Evolutionary conservation across 1,140 invertebrate species (phyloP), one percentile per base, ranked within the genome.

Genomic region (Berghia stephanieae): DNA sequence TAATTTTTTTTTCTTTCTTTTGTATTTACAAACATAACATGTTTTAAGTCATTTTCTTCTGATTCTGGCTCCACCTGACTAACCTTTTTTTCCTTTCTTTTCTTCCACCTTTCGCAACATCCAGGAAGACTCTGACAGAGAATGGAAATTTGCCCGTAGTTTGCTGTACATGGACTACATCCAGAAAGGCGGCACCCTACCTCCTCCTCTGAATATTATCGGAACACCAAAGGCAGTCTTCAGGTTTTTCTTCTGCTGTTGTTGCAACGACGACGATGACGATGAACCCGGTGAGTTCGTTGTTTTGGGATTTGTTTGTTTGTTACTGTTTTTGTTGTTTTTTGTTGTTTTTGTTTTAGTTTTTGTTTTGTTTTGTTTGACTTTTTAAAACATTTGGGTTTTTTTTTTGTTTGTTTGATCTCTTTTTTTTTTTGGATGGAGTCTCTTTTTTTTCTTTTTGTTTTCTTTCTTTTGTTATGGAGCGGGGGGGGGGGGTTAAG

Each of bases 91-190:
- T n/a, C n/a, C n/a, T n/a, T n/a, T n/a, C n/a, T n/a, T n/a, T n/a
- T n/a, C n/a, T n/a, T n/a, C n/a, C n/a, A n/a, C n/a, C n/a, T n/a
- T n/a, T n/a, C n/a, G n/a, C n/a, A n/a, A n/a, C 34, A 86, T 88
- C 42, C 80, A 95, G 94, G 94, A 95, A 93, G 91, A 95, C 81
- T 93, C 95, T 13, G 95, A 97, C 83, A 93, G 92, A 0, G 95
- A 97, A 90, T 97, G 96, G 96, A 97, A 97, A 88, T 97, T 96
- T 84, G 95, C 95, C 2, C 90, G 96, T 16, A 95, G 94, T 75
- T 93, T 94, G 80, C 89, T 97, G n/a, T 97, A 95, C 94, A 95
- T 97, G 92, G 95, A 94, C 80, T 97, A 96, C 86, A 96, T 97
- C 82, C 94, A 96, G 84, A 94, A 96, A 66, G 94, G 94, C 0